These are phyloP conservation scores for Aleiodes leptofemur DNA, from an alignment of 2,888 invertebrate species.

Conservation along the genomic window DNA sequence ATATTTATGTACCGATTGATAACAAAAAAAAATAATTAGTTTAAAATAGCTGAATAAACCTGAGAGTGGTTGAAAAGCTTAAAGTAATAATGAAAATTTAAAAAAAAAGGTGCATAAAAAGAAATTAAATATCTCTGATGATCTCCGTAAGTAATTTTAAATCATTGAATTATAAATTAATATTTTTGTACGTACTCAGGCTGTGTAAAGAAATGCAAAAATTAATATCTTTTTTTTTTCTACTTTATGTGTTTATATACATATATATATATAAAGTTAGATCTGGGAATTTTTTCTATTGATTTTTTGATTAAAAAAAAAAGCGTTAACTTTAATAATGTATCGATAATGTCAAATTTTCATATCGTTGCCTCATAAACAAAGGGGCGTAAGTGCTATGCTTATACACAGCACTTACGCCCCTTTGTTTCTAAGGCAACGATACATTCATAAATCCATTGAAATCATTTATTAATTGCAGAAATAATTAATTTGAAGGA, in stretches of 20 bases:
- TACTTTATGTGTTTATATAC: constrained; percentile 23
- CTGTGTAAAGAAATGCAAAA: constrained; percentile 39
- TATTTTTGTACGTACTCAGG: constrained; percentile 32
- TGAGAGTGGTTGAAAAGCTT: too few species aligned
- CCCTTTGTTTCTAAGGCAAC: too few species aligned
- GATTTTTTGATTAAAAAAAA: neutral
- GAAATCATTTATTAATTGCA: neutral
- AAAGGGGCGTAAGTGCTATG: too few species aligned
- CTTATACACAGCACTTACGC: too few species aligned
- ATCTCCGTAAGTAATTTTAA: constrained; percentile 12
- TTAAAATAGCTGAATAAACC: neutral
- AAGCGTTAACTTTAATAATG: neutral
- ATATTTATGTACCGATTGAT: constrained; percentile 7
- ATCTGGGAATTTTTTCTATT: constrained; percentile 29
- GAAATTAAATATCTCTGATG: neutral
- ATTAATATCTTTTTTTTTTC: constrained; percentile 10
- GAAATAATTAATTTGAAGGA: too few species aligned
- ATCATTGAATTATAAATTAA: constrained; percentile 35
- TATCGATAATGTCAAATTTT: neutral
- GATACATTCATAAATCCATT: neutral
- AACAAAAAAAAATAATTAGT: neutral
- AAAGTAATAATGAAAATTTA: too few species aligned
- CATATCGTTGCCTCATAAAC: neutral
- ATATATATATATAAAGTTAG: constrained; percentile 21
- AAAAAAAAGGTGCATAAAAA: neutral